Evolutionary conservation across 1,140 invertebrate species (phyloP), one percentile per base, ranked within the genome.

Genomic region (Ectropis grisescens): DNA sequence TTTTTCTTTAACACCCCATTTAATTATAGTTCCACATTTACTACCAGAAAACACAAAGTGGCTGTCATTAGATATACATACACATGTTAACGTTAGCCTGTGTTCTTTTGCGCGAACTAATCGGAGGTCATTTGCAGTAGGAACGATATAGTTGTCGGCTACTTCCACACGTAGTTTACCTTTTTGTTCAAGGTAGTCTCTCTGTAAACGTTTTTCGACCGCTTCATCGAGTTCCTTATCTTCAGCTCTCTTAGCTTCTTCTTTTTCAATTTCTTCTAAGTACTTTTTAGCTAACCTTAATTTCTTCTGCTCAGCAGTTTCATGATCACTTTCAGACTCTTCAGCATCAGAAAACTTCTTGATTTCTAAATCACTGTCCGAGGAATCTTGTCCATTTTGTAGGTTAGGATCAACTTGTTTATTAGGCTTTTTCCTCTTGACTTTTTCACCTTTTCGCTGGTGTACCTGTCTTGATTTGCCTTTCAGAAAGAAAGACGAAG

Each of bases 221-320:
- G 85, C 85, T 48, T 89, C 88, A 47, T 89, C 87, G 36, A 90
- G 81, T 52, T 93, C 87, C 22, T 88, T 84, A 9, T 85, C 72
- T 41, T 91, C 91, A 23, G 79, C 79, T 51, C 88, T 85, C 51
- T 90, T 87, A 28, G 85, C 86, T 72, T 93, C 93, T 84, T 94
- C 88, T 64, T 87, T 88, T 79, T 93, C 89, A 36, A 97, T 91
- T 84, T 96, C 90, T 56, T 91, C 82, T 19, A 98, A 82, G 82
- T 96, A 96, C 67, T 93, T 87, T 67, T 96, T 96, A 0, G 95
- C 94, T 39, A 97, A 78, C 19, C 93, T 84, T 19, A 98, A 50
- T 55, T 92, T 92, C 62, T 97, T 97, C 58, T 97, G 92, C 68
- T 97, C 93, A 0, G 91, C 88, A 4, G 94, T 97, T 68, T 92